Evolutionary conservation across 2,113 vertebrate genomes (phyloP), one percentile per base, ranked within the genome.

Genomic region (Erinaceus europaeus): DNA sequence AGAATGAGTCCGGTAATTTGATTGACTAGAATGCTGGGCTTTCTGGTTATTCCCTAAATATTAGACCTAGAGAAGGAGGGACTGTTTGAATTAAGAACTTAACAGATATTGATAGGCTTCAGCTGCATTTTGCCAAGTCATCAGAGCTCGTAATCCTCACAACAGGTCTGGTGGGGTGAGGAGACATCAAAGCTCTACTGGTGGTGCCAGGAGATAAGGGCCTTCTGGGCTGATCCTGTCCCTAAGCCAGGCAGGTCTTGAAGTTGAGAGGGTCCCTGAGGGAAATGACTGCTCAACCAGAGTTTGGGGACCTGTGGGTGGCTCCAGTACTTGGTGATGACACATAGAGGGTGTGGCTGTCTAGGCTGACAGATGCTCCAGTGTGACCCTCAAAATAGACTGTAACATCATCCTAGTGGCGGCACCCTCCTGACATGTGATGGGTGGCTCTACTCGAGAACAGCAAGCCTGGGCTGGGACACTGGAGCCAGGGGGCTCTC

Each of bases 381-480:
- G 40, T 90, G 83, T 95, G 92, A 93, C 95, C 94, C 95, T 96
- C 91, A 96, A 95, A 96, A 96, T 96, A 96, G 95, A 94, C 68
- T 94, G 90, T 95, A 95, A 96, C 91, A 94, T 95, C 95, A 96
- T 93, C 93, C 65, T 52, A 75, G 84, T 9, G 2, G 69, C 13
- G 6, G 78, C 21, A 25, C 65, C 81, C 72, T 93, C 59, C 78
- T 91, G 75, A 83, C 93, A 94, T 94, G 93, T 95, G 93, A 94
- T 77, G 91, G 75, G 90, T 80, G 69, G 77, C 92, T 91, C 75
- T 93, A 79, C 87, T 79, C 87, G 69, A 89, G 91, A 85, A 71
- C 86, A 76, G 76, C 84, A 93, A 53, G 90, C 77, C 59, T 73
- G 92, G 79, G 38, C 67, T 77, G 38, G 89, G 88, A 42, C 55